Base-by-base conservation (phyloP, 1,140 invertebrate species). In the Drosophila saltans region DNA sequence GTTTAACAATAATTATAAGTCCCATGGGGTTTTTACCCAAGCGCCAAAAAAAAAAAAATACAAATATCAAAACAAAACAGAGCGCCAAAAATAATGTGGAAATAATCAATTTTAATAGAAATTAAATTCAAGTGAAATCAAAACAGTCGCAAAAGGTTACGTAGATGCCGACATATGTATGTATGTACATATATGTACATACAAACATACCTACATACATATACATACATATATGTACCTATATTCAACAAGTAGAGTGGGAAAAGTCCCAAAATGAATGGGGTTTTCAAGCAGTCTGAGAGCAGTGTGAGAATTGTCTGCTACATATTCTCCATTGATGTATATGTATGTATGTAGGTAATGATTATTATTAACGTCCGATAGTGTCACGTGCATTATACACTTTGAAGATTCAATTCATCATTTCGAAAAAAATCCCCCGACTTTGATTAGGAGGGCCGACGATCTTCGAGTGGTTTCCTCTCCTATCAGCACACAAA, bases 71-170 rank as follows among this genome's bases (percentile, higher is more conserved):
- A 75, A 30, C 72, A 68, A 68, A 75, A 68, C 72, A 67, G 61
- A 62, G 39, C 66, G 30, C 57, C 16, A 75, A 67, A 75, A 62
- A 75, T 75, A 75, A 62, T 69, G 11, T 40, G 11, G 1, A 58
- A 52, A 48, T 75, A 75, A 75, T 75, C 72, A 75, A 28, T 75
- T 62, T 72, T 69, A 69, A 75, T 75, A 75, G 62, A 75, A 40
- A 3, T 41, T 48, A 11, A 48, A 58, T 45, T 45, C 24, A 26
- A 52, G 2, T 26, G 21, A 57, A 45, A 58, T 41, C 24, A 48
- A 57, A 33, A 36, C 16, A 70, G 40, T 28, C 7, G 11, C 11
- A 24, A 39, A 67, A 45, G 45, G 57, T 48, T 61, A 39, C 1
- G 21, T 60, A 56, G 26, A 43, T 45, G 63, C 56, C 58, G 3